Evolutionary conservation across 2,888 invertebrate genomes (phyloP), one percentile per base, ranked within the genome.

Genomic region (Lithosia quadra): DNA sequence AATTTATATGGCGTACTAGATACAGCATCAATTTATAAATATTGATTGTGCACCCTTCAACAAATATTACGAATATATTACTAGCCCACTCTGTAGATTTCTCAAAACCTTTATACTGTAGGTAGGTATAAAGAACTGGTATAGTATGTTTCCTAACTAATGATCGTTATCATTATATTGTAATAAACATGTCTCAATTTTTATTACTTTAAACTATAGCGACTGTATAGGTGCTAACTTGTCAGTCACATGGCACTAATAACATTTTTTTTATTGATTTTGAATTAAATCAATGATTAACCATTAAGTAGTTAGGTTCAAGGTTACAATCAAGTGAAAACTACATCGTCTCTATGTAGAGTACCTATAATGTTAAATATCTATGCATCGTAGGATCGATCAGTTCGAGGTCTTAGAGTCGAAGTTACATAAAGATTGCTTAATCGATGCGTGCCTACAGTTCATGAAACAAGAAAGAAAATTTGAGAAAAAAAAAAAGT

Each of bases 391-490:
- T 43, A 18, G 5, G 15, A 13, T 43, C 18, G 18, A 18, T 43
- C 43, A 43, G 43, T 11, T 43, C 43, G 43, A 43, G 43, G 2
- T 55, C 28, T 24, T 36, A 4, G 28, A 24, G 34, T 8, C 15
- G 22, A 60, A 56, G 34, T 68, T 66, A 39, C 65, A n/a, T 66
- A 65, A 63, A 63, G 18, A 28, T 56, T 63, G 57, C 60, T 24
- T 53, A 57, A 59, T 60, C 33, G 13, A 65, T 57, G 65, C 63
- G 58, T 65, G 62, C 1, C 36, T 15, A 60, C 18, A 55, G n/a
- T 28, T 34, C 43, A 58, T 67, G 53, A 58, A 65, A 58, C n/a
- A 65, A 34, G 13, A 64, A 60, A 63, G 34, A n/a, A 65, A 65
- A n/a, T n/a, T n/a, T n/a, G n/a, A n/a, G n/a, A n/a, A n/a, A n/a